These are phyloP conservation scores for Neotoma lepida DNA, from an alignment of 2,113 vertebrate species.

Conservation along the genomic window DNA sequence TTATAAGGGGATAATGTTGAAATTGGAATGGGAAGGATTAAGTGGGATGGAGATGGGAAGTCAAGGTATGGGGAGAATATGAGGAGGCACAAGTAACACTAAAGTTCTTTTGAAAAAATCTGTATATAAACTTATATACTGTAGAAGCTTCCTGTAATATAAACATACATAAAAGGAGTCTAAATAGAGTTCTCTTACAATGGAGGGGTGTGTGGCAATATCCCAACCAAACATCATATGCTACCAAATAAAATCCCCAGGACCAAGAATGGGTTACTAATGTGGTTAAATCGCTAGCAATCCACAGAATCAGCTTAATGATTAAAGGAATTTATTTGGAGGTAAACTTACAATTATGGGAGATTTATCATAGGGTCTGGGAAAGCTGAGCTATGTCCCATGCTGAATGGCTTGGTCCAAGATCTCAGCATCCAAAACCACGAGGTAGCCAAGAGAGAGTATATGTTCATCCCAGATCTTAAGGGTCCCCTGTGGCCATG, in stretches of 20 bases:
- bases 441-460: no score
- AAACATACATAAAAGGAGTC: neutral
- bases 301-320: no score
- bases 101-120: neutral
- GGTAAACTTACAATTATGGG: no score
- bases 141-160: neutral
- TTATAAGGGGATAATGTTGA: neutral
- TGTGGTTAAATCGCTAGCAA: no score
- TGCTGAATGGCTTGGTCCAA: no score
- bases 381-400: no score
- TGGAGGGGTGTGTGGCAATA: neutral
- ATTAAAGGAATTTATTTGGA: no score
- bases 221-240: neutral
- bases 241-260: neutral
- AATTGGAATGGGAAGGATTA: neutral
- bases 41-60: neutral
- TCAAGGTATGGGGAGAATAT: neutral
- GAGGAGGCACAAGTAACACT: neutral
- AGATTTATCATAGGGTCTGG: no score
- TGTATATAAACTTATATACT: neutral
- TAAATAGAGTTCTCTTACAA: neutral
- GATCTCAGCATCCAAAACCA: no score
- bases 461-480: no score
- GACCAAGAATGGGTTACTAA: neutral
- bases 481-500: no score